Percentiles rank a stretch among this genome's conserved stretches.
phyloP scores from a whole-genome alignment of 2,113 vertebrate genomes.

The Galemys pyrenaicus region DNA sequence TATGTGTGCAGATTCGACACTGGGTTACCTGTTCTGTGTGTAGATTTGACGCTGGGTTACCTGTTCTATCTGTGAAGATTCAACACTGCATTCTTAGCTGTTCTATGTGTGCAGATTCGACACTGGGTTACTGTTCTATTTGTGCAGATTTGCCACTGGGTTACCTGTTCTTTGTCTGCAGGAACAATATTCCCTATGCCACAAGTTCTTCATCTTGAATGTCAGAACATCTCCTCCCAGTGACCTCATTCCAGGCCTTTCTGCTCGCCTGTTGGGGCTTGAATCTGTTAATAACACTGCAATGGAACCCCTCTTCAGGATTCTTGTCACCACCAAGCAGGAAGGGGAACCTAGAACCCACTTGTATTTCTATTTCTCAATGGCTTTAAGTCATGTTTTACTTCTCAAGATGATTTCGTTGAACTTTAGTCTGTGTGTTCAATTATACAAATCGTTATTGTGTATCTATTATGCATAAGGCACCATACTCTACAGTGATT shows the following conservation, averaged over 20 bases:
- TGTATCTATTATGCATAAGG: background rate
- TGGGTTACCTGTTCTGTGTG: background rate
- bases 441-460: background rate
- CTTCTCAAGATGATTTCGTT: background rate
- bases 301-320: background rate
- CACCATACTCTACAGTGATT: background rate
- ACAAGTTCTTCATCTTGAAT: background rate
- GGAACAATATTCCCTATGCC: accelerated
- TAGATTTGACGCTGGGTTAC: too few relatives aligned
- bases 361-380: background rate
- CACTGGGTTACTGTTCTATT: too few relatives aligned
- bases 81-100: accelerated
- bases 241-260: background rate
- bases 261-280: background rate
- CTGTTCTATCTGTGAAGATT: background rate
- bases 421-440: background rate
- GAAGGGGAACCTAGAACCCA: background rate
- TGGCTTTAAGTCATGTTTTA: background rate
- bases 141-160: background rate
- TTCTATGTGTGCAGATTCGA: too few relatives aligned
- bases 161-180: background rate
- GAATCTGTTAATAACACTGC: background rate
- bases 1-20: too few relatives aligned
- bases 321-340: background rate
- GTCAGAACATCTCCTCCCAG: background rate